A percentile compares a stretch with the other conserved stretches of the same genome.
These are phyloP conservation scores for Percopsis transmontana DNA, from an alignment of 2,113 vertebrate species.

Conservation along the genomic window DNA sequence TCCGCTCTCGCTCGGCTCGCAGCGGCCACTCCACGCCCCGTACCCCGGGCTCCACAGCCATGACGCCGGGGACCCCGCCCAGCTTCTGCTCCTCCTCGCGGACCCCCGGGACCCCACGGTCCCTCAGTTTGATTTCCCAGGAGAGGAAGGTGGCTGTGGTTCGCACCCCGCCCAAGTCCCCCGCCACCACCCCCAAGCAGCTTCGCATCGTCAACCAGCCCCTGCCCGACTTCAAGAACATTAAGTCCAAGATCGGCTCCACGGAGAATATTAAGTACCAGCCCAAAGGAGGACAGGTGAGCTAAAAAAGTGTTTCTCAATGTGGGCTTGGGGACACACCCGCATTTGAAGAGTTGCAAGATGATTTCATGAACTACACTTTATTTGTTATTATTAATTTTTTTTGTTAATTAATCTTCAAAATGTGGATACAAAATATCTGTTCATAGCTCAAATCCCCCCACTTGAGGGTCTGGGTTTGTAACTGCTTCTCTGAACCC, in stretches of 20 bases:
- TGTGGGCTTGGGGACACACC: too few species aligned
- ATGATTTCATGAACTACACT: too few species aligned
- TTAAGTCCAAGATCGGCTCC: constrained; percentile 97
- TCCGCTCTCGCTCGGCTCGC: constrained; percentile 91
- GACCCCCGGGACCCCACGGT: constrained; percentile 91
- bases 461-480: background rate
- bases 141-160: constrained; percentile 94
- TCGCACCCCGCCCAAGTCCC: constrained; percentile 96
- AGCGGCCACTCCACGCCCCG: constrained; percentile 95
- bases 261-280: constrained; percentile 98
- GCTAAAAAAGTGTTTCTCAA: too few species aligned
- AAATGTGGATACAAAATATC: too few species aligned
- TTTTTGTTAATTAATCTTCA: too few species aligned
- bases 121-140: constrained; percentile 90
- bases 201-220: constrained; percentile 94
- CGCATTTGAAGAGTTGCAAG: too few species aligned
- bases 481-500: too few species aligned
- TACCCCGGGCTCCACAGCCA: constrained; percentile 91
- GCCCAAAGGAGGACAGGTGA: constrained; percentile 97
- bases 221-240: constrained; percentile 95
- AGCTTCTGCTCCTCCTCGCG: constrained; percentile 94
- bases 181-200: constrained; percentile 91
- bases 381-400: too few species aligned
- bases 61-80: constrained; percentile 94
- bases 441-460: background rate